Percentiles rank a stretch among this genome's conserved stretches.
Evolutionary conservation across 1,140 invertebrate genomes (phyloP).

Genomic region (Meloidogyne hapla): DNA sequence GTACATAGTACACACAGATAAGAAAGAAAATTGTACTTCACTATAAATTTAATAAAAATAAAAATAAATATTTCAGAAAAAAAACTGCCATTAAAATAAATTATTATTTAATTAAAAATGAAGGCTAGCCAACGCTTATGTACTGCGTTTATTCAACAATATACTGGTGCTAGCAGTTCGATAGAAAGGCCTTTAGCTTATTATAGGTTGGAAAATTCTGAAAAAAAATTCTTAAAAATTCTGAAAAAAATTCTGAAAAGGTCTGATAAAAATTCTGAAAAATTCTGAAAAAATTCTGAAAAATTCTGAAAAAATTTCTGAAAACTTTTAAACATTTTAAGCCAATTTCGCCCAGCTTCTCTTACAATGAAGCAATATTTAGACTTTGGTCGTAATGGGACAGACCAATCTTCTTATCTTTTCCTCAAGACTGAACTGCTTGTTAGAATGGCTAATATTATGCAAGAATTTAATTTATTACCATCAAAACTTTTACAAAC

Average conservation of each 20-base stretch:
- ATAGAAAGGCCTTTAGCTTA: conserved; percentile 22
- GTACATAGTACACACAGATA: no score
- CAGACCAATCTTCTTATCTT: conserved; percentile 52
- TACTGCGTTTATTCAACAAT: not conserved
- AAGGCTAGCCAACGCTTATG: not conserved
- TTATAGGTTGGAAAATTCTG: conserved; percentile 15
- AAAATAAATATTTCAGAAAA: no score
- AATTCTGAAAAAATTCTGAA: not conserved
- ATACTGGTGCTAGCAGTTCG: conserved; percentile 13
- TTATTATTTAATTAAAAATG: not conserved
- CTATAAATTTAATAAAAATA: no score
- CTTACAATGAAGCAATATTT: conserved; percentile 65
- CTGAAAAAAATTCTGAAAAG: not conserved
- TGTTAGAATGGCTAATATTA: conserved; percentile 61
- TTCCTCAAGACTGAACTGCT: conserved; percentile 60
- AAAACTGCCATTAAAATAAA: no score
- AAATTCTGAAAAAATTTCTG: not conserved
- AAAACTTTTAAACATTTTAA: conserved; percentile 59
- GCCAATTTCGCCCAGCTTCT: conserved; percentile 65
- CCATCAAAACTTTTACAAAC: conserved; percentile 55
- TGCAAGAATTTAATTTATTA: conserved; percentile 59
- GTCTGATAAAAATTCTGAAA: not conserved
- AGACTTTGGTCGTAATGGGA: conserved; percentile 65
- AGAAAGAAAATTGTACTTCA: no score
- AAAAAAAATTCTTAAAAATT: not conserved